phyloP scores from a whole-genome alignment of 2,797 vertebrate species.

The Diceros bicornis region DNA sequence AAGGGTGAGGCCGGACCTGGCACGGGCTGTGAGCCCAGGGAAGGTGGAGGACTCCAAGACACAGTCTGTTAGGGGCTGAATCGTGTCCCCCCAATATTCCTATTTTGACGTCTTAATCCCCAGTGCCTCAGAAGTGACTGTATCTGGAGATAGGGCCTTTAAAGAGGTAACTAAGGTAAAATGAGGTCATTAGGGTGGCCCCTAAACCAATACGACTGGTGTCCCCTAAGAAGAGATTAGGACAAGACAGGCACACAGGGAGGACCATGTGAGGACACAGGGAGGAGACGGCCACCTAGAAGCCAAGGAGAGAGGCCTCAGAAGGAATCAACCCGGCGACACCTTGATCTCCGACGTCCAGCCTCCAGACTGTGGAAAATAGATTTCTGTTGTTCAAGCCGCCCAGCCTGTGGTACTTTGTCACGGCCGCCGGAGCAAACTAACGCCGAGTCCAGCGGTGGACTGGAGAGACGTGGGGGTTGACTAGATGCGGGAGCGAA shows the following conservation, averaged over 20 bases:
- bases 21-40: background rate
- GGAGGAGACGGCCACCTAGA: background rate
- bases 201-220: background rate
- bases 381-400: background rate
- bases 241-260: background rate
- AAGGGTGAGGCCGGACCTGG: background rate
- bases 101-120: background rate
- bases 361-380: background rate
- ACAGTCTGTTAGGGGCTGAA: background rate
- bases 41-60: background rate
- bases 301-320: background rate
- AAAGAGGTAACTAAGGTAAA: background rate
- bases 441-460: fast-evolving
- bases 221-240: background rate
- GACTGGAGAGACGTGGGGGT: background rate
- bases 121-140: background rate
- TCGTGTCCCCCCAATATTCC: background rate
- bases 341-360: background rate
- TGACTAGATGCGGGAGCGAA: background rate
- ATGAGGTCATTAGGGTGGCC: background rate
- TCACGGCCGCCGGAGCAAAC: background rate
- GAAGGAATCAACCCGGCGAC: background rate
- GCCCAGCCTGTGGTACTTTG: background rate
- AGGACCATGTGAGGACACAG: background rate
- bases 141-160: background rate